phyloP scores from a whole-genome alignment of 2,797 vertebrate species.

The Sebastes steindachneri region DNA sequence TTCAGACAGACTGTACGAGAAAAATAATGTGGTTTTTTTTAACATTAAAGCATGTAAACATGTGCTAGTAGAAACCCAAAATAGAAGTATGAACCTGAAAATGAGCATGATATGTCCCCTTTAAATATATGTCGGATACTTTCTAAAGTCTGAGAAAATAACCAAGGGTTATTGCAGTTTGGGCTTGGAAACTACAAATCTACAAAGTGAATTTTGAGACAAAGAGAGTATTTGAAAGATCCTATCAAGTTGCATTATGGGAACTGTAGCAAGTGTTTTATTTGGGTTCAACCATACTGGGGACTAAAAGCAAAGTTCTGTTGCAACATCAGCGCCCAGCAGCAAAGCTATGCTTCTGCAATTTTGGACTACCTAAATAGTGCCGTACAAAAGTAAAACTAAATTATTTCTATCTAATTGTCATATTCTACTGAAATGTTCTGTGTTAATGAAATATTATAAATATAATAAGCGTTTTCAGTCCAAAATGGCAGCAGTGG shows the following conservation, averaged over 20 bases:
- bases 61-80: background rate
- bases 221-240: background rate
- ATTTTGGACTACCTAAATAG: no score
- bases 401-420: no score
- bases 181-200: background rate
- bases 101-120: background rate
- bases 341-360: no score
- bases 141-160: background rate
- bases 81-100: background rate
- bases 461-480: no score
- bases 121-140: background rate
- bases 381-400: no score
- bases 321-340: rapidly evolving
- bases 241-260: background rate
- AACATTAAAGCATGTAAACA: background rate
- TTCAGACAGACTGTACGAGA: background rate
- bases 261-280: background rate
- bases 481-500: no score
- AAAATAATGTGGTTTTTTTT: background rate
- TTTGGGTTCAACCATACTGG: no score
- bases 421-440: no score
- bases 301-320: no score
- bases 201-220: background rate
- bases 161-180: background rate
- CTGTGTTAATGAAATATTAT: no score